Conservation (phyloP, 23 tunicate species). For the Styela plicata region DNA sequence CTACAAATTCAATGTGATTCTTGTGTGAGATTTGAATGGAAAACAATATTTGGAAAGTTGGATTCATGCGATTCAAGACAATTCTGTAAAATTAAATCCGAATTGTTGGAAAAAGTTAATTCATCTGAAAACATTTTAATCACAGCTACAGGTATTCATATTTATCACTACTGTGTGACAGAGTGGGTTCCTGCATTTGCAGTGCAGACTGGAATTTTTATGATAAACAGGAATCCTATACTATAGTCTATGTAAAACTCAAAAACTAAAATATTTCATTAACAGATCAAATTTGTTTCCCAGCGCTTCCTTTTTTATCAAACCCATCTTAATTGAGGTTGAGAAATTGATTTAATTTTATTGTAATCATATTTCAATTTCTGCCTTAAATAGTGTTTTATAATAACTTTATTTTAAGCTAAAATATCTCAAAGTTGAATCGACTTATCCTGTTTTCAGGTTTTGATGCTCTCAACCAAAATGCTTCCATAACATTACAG, state of each 20-base stretch:
- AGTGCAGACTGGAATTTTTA: too few relatives aligned
- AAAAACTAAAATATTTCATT: too few relatives aligned
- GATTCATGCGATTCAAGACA: background rate
- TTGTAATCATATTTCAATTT: background rate
- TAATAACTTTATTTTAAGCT: background rate
- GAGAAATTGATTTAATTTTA: too few relatives aligned
- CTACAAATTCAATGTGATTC: slow-evolving; percentile 10
- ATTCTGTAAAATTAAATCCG: background rate
- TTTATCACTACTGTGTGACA: background rate
- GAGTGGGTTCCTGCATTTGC: too few relatives aligned
- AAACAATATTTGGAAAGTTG: slow-evolving; percentile 7
- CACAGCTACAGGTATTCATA: background rate
- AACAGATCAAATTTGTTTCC: too few relatives aligned
- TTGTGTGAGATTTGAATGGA: slow-evolving; percentile 5
- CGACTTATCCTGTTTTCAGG: background rate
- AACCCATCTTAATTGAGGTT: too few relatives aligned
- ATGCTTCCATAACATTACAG: background rate
- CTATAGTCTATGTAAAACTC: too few relatives aligned
- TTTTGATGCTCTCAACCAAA: background rate
- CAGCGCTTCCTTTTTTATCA: too few relatives aligned
- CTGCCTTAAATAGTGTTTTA: background rate
- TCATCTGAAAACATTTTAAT: background rate
- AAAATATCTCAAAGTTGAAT: background rate
- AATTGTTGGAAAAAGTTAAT: background rate
- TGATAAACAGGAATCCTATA: too few relatives aligned